phyloP scores from a whole-genome alignment of 2,888 invertebrate species.

The Plutella xylostella region DNA sequence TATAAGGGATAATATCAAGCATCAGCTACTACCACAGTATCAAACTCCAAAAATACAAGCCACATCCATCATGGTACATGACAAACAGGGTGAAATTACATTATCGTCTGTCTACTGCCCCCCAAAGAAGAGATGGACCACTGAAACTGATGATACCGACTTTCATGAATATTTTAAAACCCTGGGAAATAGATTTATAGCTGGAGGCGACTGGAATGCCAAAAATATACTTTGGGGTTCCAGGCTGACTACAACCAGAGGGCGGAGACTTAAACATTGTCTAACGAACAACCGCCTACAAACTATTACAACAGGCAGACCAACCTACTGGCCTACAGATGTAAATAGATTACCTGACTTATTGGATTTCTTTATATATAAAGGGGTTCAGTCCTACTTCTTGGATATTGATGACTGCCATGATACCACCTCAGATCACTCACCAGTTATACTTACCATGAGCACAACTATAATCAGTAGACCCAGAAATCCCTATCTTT shows the following conservation, averaged over 20 bases:
- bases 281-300: too few relatives aligned
- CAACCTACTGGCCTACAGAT: too few relatives aligned
- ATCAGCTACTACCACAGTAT: conserved; percentile 2
- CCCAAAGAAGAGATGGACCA: conserved; percentile 7
- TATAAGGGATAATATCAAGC: conserved; percentile 7
- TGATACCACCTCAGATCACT: conserved; percentile 7
- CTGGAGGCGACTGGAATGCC: conserved; percentile 15
- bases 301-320: too few relatives aligned
- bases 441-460: not conserved
- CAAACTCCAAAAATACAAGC: conserved; percentile 7
- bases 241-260: conserved; percentile 9
- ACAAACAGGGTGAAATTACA: not conserved
- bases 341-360: conserved; percentile 14
- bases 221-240: conserved; percentile 13
- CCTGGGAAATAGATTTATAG: conserved; percentile 10
- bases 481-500: not conserved
- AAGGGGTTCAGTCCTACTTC: not conserved
- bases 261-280: not conserved
- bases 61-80: conserved; percentile 6
- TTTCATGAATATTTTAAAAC: conserved; percentile 6
- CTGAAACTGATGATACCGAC: not conserved
- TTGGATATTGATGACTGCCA: not conserved
- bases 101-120: conserved; percentile 12
- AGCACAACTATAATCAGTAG: not conserved
- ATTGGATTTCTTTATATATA: conserved; percentile 8